Evolutionary conservation across 2,797 vertebrate species (phyloP).

Genomic region (Prunella strophiata): DNA sequence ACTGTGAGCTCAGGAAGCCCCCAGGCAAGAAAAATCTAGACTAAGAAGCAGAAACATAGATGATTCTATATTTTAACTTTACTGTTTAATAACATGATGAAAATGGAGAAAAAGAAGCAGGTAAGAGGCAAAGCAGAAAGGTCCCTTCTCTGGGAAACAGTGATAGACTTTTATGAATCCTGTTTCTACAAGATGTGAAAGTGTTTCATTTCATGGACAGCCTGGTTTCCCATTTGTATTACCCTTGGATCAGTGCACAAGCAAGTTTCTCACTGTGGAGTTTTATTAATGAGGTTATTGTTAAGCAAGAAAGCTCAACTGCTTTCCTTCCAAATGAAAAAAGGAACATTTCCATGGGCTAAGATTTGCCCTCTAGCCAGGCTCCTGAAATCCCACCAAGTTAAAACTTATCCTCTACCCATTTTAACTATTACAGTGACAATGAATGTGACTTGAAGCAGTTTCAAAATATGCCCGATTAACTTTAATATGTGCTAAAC

Average conservation of each 20-base stretch:
- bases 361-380: not conserved
- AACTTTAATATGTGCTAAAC: not conserved
- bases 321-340: constrained; percentile 33
- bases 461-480: not conserved
- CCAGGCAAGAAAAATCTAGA: not conserved
- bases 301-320: constrained; percentile 46
- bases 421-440: not conserved
- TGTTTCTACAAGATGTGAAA: not conserved
- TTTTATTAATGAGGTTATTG: constrained; percentile 69
- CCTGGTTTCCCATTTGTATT: constrained; percentile 40
- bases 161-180: not conserved
- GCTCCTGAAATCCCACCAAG: not conserved
- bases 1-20: not conserved
- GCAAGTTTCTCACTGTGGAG: constrained; percentile 25
- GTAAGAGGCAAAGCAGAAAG: not conserved
- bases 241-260: constrained; percentile 45
- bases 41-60: not conserved
- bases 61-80: not conserved
- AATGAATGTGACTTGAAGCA: not conserved
- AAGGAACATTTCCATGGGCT: constrained; percentile 1
- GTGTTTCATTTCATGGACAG: not conserved
- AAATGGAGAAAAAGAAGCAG: not conserved
- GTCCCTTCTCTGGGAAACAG: not conserved
- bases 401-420: not conserved
- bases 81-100: not conserved